These are phyloP conservation scores for Ibidorhyncha struthersii DNA, from an alignment of 2,113 vertebrate species.

Conservation along the genomic window DNA sequence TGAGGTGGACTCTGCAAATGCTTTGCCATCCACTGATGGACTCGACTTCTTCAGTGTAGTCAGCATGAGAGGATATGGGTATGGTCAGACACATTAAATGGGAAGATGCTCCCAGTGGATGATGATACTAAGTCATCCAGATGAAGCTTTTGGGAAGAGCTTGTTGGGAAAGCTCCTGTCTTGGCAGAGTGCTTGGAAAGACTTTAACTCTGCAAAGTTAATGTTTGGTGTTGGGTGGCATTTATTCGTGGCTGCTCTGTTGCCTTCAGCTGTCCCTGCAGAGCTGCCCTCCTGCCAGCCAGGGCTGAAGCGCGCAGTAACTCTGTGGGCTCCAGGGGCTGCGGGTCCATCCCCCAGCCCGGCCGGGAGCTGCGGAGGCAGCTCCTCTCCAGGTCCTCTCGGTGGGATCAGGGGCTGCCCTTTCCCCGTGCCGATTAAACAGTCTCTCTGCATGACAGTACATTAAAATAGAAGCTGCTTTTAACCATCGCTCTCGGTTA, in stretches of 20 bases:
- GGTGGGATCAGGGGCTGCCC: not conserved
- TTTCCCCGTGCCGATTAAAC: not conserved
- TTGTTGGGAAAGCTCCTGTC: not conserved
- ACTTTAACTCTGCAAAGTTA: not conserved
- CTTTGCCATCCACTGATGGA: not conserved
- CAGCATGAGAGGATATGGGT: not conserved
- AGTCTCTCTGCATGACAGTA: not conserved
- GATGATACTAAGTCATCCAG: not conserved
- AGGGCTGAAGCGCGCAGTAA: rapidly evolving
- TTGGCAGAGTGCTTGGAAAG: not conserved
- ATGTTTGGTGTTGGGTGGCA: not conserved
- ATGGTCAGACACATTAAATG: not conserved
- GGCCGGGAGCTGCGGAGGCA: not conserved
- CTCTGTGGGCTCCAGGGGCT: rapidly evolving
- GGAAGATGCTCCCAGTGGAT: not conserved
- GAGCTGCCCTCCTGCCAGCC: not conserved
- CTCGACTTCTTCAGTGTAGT: not conserved
- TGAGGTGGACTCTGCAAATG: rapidly evolving
- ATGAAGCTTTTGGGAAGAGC: not conserved
- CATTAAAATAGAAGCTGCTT: not conserved
- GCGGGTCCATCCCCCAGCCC: rapidly evolving
- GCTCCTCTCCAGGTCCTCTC: no score
- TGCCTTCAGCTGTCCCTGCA: not conserved
- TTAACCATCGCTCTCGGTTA: rapidly evolving
- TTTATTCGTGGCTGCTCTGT: not conserved